phyloP scores from a whole-genome alignment of 30 jellyfish, hydroid and myxozoan species.

The Aurelia sp. region DNA sequence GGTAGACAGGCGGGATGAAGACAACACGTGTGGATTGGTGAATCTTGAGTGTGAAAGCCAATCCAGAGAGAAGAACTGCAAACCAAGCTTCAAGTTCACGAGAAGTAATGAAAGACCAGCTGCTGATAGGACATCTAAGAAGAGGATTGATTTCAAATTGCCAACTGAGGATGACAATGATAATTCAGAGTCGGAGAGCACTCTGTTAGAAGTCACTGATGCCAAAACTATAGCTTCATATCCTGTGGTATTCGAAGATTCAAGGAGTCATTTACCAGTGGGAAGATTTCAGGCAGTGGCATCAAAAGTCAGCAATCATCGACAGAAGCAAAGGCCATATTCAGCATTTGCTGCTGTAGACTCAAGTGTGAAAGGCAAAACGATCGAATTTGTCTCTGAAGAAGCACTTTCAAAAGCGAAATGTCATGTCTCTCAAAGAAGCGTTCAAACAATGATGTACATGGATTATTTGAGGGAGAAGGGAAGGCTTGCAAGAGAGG shows the following conservation, averaged over 20 bases:
- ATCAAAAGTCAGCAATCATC: background rate
- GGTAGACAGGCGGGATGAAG: background rate
- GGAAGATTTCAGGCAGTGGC: background rate
- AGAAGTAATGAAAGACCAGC: no score
- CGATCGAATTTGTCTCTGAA: conserved; percentile 46
- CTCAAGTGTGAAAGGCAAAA: conserved; percentile 18
- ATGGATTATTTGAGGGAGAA: conserved; percentile 47
- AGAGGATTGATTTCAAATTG: background rate
- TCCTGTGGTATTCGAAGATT: background rate
- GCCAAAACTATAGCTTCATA: background rate
- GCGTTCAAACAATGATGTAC: conserved; percentile 31
- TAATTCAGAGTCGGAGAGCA: background rate
- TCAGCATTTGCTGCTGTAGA: conserved; percentile 40
- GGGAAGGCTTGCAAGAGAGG: background rate
- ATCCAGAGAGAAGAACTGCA: background rate
- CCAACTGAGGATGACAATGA: conserved; percentile 13
- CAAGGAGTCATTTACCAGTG: background rate
- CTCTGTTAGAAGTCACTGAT: background rate
- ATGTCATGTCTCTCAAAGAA: conserved; percentile 20
- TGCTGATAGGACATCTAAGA: background rate
- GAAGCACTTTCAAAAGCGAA: conserved; percentile 35
- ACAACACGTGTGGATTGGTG: background rate
- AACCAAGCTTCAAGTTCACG: background rate
- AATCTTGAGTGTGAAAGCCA: background rate
- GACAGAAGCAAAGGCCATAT: conserved; percentile 20